Base-by-base conservation (phyloP, 2,797 vertebrate species). In the Adrianichthys oophorus region DNA sequence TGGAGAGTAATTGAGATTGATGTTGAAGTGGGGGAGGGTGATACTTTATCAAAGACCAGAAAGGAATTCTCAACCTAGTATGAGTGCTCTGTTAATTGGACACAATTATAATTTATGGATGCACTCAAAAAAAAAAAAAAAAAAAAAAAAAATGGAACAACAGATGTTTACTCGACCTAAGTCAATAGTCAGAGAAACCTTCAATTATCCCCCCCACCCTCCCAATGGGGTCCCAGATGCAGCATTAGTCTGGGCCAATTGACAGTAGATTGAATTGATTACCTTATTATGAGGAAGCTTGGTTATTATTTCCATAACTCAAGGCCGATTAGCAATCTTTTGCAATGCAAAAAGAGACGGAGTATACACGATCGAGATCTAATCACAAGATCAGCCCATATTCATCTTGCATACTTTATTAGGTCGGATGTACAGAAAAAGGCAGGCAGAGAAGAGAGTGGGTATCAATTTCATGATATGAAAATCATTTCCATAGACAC, bases 261-360 rank as follows among this genome's bases (percentile, higher is more conserved):
- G 90, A 86, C 87, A 88, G 85, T 48, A 83, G 83, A 92, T 92
- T 90, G 88, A 91, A 92, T 90, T 89, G 85, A 92, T 90, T 88
- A 90, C 68, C 91, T 89, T 87, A 91, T 93, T 91, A 91, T 91
- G 83, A 89, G 90, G 89, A 91, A 85, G 86, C 86, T 80, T 41
- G 82, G 85, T 90, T 92, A 92, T 93, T 92, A 92, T 92, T 84
- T 82, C 78, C 86, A 92, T 93, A 91, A 93, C 89, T 93, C 91
- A 92, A 87, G 83, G 81, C 83, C 42, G 63, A 89, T 91, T 90
- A 90, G 75, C 73, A 67, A 75, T 79, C 49, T 76, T 72, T 76
- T 76, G 69, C 74, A 40, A 63, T 76, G 70, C 68, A 76, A 69
- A 82, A 69, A 79, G 79, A 83, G 80, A 83, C 68, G 52, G 70